Base-by-base conservation (phyloP, 2,797 vertebrate genomes). In the Craterocephalus amniculus region DNA sequence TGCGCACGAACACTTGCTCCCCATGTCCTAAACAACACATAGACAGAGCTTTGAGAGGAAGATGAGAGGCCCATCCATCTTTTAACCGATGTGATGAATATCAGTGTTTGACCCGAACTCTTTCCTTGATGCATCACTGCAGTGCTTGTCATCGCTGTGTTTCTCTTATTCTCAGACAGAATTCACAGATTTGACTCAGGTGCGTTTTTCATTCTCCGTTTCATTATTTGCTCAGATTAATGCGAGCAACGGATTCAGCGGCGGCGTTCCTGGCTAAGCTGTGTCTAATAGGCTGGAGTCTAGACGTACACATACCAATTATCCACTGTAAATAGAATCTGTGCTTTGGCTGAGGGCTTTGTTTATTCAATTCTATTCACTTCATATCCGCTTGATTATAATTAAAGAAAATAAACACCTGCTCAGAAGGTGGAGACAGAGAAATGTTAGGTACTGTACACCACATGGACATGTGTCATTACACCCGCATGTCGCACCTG, bases 321-420 rank as follows among this genome's bases (percentile, higher is more conserved):
- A 95, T 86, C 88, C 90, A 92, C 89, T 92, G 92, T 94, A 94
- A 95, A 94, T 93, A 94, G 86, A 93, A 93, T 87, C 84, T 76
- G 81, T 80, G 83, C 91, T 90, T 90, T 87, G 81, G 89, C 89
- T 92, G 78, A 83, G 82, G 89, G 91, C 88, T 86, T 92, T 91
- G 90, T 94, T 94, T 93, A 91, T 93, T 93, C 90, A 88, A 87
- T 94, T 91, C 84, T 85, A 79, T 88, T 89, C 88, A 85, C 87
- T 90, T 89, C 78, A 91, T 86, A 90, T 85, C 78, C 74, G 40
- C 83, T 75, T 80, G 82, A 91, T 90, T 88, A 90, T 88, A 88
- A 93, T 93, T 91, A 88, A 85, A 83, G 80, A 86, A 88, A 83
- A 90, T 89, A 85, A 90, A 89, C 85, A 91, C 72, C 79, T 86